Percentiles rank a stretch among this genome's conserved stretches.
Conservation (phyloP, 2,888 invertebrate genomes). For the Mayetiola destructor region DNA sequence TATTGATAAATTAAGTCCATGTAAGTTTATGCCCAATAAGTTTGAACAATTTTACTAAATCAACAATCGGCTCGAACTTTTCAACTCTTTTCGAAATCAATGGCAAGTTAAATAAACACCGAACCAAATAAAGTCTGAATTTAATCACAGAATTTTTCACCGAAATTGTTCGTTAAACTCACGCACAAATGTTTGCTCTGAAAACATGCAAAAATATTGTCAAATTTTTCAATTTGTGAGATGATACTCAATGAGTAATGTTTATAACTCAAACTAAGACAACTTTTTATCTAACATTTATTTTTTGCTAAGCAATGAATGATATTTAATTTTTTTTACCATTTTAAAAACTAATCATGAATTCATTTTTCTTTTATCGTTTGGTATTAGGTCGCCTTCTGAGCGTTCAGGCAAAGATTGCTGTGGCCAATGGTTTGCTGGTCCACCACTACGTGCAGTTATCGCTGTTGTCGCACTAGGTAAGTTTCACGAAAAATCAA, state of each 20-base stretch:
- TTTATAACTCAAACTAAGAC: no score
- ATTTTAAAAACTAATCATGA: no score
- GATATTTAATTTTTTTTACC: no score
- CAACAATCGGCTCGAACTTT: neutral
- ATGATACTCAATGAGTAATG: no score
- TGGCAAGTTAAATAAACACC: no score
- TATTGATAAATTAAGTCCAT: constrained; percentile 1
- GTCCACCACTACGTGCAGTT: constrained; percentile 34
- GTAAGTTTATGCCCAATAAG: constrained; percentile 1
- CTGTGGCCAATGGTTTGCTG: constrained; percentile 36
- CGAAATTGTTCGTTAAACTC: no score
- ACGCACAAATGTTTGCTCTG: no score
- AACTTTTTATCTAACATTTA: constrained; percentile 4
- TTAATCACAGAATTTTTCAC: no score
- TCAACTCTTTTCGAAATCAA: no score
- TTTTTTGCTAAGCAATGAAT: constrained; percentile 12
- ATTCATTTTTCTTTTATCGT: constrained; percentile 15
- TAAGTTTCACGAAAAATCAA: neutral
- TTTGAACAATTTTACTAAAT: constrained; percentile 9
- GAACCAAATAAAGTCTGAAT: no score
- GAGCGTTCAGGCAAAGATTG: constrained; percentile 36
- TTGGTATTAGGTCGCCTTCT: constrained; percentile 31
- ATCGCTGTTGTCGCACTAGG: constrained; percentile 34
- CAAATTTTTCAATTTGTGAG: no score
- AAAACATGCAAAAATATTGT: no score